Percentiles rank a stretch among this genome's conserved stretches.
Evolutionary conservation across 1,140 invertebrate genomes (phyloP).

Genomic region (Myzus persicae): DNA sequence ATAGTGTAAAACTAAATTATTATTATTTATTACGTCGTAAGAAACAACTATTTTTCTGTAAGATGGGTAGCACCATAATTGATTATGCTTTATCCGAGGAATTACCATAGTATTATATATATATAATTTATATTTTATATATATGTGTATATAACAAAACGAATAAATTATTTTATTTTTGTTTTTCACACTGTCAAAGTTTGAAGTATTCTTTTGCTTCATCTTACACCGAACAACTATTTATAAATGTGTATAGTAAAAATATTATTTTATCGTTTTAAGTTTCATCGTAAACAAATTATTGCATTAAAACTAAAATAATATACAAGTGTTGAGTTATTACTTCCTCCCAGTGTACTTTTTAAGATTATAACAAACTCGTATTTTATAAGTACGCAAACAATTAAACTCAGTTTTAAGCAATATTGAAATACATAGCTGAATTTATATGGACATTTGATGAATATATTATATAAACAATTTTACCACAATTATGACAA

Average conservation of each 20-base stretch:
- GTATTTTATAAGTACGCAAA: background rate
- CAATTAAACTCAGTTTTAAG: background rate
- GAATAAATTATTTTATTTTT: background rate
- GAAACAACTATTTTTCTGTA: background rate
- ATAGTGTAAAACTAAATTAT: constrained; percentile 13
- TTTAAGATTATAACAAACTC: background rate
- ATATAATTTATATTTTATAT: too few species aligned
- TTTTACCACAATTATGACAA: background rate
- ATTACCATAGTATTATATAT: background rate
- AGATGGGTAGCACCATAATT: background rate
- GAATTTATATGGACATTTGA: background rate
- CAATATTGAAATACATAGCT: background rate
- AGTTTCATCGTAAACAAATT: background rate
- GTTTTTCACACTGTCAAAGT: background rate
- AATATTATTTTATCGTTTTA: background rate
- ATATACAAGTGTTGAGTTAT: background rate
- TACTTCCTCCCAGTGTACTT: background rate
- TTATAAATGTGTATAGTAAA: background rate
- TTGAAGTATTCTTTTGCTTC: background rate
- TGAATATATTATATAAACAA: too few species aligned
- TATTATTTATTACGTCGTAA: background rate
- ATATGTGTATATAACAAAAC: too few species aligned
- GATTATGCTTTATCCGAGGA: background rate
- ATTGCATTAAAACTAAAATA: background rate
- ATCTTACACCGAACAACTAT: background rate